Evolutionary conservation across 2,888 invertebrate genomes (phyloP), one percentile per base, ranked within the genome.

Genomic region (Drosophila quinaria): DNA sequence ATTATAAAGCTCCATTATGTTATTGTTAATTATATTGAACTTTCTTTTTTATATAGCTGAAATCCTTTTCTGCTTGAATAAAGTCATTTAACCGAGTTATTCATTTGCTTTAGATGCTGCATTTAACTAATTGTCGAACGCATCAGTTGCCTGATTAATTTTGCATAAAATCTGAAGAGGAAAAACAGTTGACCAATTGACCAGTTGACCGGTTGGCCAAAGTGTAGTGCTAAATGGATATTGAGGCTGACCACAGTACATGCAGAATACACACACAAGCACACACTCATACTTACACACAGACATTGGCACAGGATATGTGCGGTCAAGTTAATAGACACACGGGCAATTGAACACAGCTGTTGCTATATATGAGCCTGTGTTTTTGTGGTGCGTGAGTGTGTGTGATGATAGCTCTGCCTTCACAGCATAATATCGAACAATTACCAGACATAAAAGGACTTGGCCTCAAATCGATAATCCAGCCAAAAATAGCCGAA

Each of bases 301-400:
- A 33, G 17, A n/a, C 37, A 52, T 31, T 49, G 25, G 54, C 49
- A 55, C 64, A 52, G 66, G 33, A 67, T 51, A 47, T 63, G 63
- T 82, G 79, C 56, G 70, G 66, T 55, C 56, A 75, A 84, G 82
- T 87, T 87, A 87, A 80, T 87, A 78, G 84, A 61, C 69, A 70
- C 69, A 77, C 76, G 81, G 77, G 66, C 78, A 80, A 89, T 89
- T 89, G 85, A 70, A 61, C 87, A 78, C 89, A 89, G 83, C 81
- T 89, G 89, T 75, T 72, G 63, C 72, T 39, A 59, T 13, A 25
- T 19, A 4, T 44, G 42, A 19, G 54, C 15, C 42, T 37, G 15
- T 37, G 22, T 49, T 1, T 15, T 13, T 61, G 13, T 9, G 29
- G 19, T n/a, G 1, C 4, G 49, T 25, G 49, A 37, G 22, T 56